Evolutionary conservation across 2,113 vertebrate species (phyloP).

Genomic region (Stictonetta naevosa): DNA sequence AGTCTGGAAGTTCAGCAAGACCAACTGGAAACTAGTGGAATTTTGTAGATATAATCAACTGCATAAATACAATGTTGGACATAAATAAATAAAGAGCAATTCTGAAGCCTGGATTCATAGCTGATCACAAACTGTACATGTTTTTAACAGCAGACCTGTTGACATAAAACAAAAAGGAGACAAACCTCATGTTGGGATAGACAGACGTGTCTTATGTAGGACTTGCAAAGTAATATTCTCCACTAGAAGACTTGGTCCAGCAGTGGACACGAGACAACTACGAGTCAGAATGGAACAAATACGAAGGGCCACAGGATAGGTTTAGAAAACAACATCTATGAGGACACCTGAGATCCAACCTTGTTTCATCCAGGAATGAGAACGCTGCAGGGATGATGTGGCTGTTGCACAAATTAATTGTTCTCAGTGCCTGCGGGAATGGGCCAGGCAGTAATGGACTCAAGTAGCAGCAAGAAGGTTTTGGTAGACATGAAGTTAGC

Average conservation of each 20-base stretch:
- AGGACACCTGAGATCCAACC: background rate
- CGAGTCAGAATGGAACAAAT: background rate
- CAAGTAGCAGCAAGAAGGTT: background rate
- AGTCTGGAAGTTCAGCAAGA: background rate
- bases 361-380: background rate
- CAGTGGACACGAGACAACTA: fast-evolving
- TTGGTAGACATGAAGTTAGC: background rate
- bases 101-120: background rate
- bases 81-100: background rate
- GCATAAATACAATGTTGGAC: background rate
- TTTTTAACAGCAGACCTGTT: no score
- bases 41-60: background rate
- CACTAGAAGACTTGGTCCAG: background rate
- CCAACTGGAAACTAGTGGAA: background rate
- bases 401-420: background rate
- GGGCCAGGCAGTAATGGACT: background rate
- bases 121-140: background rate
- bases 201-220: fast-evolving
- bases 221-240: background rate
- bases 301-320: fast-evolving
- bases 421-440: background rate
- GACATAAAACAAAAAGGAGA: background rate
- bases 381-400: fast-evolving
- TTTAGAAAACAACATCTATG: background rate
- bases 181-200: background rate